Conservation (phyloP, 1,140 invertebrate species). For the Coenobita brevimanus region DNA sequence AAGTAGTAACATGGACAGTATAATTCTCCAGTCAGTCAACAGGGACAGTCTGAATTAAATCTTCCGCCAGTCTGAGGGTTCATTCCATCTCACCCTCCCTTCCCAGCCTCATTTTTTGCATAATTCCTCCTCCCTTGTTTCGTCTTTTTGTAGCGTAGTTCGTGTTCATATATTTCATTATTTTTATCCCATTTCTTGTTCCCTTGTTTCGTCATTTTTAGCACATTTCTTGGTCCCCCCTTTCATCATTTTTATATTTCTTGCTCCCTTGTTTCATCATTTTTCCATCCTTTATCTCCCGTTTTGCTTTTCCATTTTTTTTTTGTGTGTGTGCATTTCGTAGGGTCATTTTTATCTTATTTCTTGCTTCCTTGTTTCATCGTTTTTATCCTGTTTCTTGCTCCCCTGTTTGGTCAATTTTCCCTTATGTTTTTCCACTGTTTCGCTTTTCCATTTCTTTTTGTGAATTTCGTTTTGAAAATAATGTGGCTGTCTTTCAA, state of each 20-base stretch:
- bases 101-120: background rate
- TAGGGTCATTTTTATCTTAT: background rate
- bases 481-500: too few relatives aligned
- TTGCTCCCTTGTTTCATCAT: background rate
- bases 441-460: too few relatives aligned
- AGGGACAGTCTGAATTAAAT: too few relatives aligned
- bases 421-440: background rate
- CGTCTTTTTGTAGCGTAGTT: background rate
- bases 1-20: too few relatives aligned
- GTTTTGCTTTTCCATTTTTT: background rate
- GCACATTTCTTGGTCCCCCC: background rate
- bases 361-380: background rate
- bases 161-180: background rate
- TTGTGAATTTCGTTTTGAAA: background rate
- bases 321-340: background rate
- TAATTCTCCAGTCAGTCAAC: too few relatives aligned
- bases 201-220: background rate
- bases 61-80: too few relatives aligned
- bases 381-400: background rate
- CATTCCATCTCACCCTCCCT: background rate
- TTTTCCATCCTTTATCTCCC: background rate
- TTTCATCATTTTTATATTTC: background rate
- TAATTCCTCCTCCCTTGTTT: background rate
- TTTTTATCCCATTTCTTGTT: background rate
- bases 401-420: background rate